These are phyloP conservation scores for Acanthochromis polyacanthus DNA, from an alignment of 2,113 vertebrate species.

Conservation along the genomic window DNA sequence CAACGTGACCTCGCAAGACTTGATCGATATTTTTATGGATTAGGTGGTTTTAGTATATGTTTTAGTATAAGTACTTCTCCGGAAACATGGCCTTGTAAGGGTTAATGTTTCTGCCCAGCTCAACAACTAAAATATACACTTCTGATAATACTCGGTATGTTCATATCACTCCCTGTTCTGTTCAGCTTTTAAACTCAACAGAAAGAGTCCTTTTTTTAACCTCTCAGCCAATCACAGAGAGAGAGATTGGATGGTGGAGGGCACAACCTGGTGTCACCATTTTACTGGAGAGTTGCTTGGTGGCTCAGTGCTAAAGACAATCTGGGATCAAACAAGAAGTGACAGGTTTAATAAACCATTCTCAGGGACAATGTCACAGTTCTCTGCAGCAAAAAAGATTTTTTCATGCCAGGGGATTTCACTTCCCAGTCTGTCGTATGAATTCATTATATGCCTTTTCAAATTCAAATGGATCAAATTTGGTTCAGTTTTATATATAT, in stretches of 20 bases:
- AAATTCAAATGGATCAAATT: slow-evolving; percentile 3
- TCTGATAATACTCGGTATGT: too few species aligned
- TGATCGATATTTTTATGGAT: too few species aligned
- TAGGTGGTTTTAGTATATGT: too few species aligned
- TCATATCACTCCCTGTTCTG: not conserved
- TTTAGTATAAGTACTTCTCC: too few species aligned
- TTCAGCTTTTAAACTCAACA: not conserved
- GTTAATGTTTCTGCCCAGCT: too few species aligned
- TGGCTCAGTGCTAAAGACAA: slow-evolving; percentile 8
- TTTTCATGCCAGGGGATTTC: not conserved
- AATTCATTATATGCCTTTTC: slow-evolving; percentile 3
- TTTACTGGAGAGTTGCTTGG: slow-evolving; percentile 1
- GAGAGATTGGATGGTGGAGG: not conserved
- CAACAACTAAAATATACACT: too few species aligned
- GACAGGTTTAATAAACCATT: slow-evolving; percentile 57
- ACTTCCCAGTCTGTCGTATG: not conserved
- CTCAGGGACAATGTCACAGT: not conserved
- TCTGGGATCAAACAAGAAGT: slow-evolving; percentile 54
- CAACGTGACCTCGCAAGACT: too few species aligned
- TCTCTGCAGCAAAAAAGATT: not conserved
- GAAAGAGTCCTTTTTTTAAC: not conserved
- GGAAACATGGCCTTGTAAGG: too few species aligned
- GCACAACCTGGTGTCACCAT: slow-evolving; percentile 3
- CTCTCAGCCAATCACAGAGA: not conserved
- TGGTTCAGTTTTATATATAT: not conserved